Conservation (phyloP, 2,113 vertebrate genomes). For the Otus sunia region DNA sequence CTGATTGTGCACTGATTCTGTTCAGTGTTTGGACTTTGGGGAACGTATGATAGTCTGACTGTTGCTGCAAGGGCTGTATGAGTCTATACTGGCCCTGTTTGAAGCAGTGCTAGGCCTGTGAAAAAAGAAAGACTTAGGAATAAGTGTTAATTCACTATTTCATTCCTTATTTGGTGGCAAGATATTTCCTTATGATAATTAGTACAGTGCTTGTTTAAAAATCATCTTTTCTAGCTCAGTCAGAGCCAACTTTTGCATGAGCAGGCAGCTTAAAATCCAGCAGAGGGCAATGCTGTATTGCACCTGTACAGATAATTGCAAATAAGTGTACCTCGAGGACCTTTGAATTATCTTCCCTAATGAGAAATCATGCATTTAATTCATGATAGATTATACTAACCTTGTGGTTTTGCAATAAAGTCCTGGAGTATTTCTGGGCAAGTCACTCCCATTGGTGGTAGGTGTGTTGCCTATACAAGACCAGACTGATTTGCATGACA, state of each 20-base stretch:
- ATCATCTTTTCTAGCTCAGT: neutral
- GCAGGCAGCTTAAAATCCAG: slow-evolving; percentile 42
- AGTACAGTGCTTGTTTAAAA: neutral
- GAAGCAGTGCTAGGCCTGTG: neutral
- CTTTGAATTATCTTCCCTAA: slow-evolving; percentile 22
- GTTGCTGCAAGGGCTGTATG: neutral
- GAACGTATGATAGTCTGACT: neutral
- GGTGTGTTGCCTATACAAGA: neutral
- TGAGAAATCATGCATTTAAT: slow-evolving; percentile 20
- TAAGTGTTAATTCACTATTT: neutral
- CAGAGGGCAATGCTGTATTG: slow-evolving; percentile 68
- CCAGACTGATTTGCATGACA: neutral
- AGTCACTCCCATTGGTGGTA: neutral
- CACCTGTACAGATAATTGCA: neutral
- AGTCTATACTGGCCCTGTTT: neutral
- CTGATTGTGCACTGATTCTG: neutral
- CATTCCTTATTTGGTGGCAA: neutral
- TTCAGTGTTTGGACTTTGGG: neutral
- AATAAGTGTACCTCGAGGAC: neutral
- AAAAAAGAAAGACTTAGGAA: neutral
- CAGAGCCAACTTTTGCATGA: neutral
- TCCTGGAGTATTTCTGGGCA: neutral
- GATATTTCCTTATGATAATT: neutral
- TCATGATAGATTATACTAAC: neutral
- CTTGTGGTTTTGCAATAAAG: neutral